phyloP scores from a whole-genome alignment of 53 echinoderm and acorn worm species.

The Holothuria leucospilota region DNA sequence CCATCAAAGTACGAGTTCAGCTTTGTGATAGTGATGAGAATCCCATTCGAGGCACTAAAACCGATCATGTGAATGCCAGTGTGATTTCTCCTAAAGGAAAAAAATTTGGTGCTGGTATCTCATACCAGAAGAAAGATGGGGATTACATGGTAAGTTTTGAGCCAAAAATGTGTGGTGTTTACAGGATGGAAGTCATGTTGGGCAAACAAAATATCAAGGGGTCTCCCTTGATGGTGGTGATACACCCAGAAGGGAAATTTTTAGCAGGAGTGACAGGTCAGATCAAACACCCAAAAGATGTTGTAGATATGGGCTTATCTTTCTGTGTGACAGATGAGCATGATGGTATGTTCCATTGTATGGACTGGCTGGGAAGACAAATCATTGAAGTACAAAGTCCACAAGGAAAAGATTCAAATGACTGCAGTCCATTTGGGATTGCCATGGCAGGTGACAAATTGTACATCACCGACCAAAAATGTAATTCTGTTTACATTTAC shows the following conservation, averaged over 20 bases:
- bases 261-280: background rate
- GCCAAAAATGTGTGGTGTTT: constrained; percentile 36
- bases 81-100: constrained; percentile 32
- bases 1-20: background rate
- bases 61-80: background rate
- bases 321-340: constrained; percentile 28
- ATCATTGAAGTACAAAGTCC: background rate
- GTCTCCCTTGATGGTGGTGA: constrained; percentile 29
- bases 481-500: constrained; percentile 20
- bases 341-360: background rate
- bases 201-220: constrained; percentile 25
- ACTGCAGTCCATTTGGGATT: constrained; percentile 26
- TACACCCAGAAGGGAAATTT: constrained; percentile 31
- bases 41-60: background rate
- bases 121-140: constrained; percentile 5
- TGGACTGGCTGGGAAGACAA: constrained; percentile 29
- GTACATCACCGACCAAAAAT: constrained; percentile 12
- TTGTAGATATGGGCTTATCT: background rate
- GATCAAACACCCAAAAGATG: constrained; percentile 34
- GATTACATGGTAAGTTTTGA: constrained; percentile 39
- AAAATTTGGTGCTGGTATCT: background rate
- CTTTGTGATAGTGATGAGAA: background rate
- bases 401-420: background rate
- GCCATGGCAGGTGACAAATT: background rate
- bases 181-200: constrained; percentile 7